Percentiles rank a stretch among this genome's conserved stretches.
phyloP scores from a whole-genome alignment of 2,888 invertebrate species.

The Eretmocerus hayati region DNA sequence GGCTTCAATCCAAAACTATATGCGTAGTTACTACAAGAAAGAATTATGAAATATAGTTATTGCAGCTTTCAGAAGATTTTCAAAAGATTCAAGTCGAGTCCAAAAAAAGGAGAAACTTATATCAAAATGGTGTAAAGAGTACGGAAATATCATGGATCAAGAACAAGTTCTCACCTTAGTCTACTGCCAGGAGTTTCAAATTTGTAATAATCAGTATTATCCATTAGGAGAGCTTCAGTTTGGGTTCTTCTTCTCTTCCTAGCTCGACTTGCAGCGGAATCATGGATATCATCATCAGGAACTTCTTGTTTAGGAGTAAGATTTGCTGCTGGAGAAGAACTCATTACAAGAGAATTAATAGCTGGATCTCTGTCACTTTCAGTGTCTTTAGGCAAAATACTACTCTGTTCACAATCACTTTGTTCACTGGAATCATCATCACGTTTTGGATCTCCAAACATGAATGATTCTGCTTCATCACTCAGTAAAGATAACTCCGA shows the following conservation, averaged over 20 bases:
- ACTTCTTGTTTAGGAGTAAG: conserved; percentile 31
- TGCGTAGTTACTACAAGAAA: too few relatives aligned
- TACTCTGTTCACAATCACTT: conserved; percentile 49
- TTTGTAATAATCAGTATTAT: conserved; percentile 56
- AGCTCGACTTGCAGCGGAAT: conserved; percentile 34
- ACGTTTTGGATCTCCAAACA: conserved; percentile 65
- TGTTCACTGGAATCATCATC: conserved; percentile 57
- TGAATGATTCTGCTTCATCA: conserved; percentile 80
- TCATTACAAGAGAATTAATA: conserved; percentile 21
- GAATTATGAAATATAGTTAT: too few relatives aligned
- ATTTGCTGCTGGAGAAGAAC: conserved; percentile 26
- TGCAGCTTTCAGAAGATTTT: too few relatives aligned
- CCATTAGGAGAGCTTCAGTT: conserved; percentile 53
- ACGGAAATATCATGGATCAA: too few relatives aligned
- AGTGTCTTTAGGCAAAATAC: conserved; percentile 40
- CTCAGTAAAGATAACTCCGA: conserved; percentile 70
- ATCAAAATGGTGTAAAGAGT: too few relatives aligned
- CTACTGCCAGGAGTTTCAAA: conserved; percentile 48
- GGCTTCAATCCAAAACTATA: too few relatives aligned
- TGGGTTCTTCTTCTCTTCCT: conserved; percentile 51
- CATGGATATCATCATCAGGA: conserved; percentile 38
- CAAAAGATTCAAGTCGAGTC: too few relatives aligned
- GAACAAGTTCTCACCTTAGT: conserved; percentile 43
- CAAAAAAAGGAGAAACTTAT: too few relatives aligned
- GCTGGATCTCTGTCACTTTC: conserved; percentile 34